phyloP scores from a whole-genome alignment of 2,113 vertebrate species.

The Corvus moneduloides region DNA sequence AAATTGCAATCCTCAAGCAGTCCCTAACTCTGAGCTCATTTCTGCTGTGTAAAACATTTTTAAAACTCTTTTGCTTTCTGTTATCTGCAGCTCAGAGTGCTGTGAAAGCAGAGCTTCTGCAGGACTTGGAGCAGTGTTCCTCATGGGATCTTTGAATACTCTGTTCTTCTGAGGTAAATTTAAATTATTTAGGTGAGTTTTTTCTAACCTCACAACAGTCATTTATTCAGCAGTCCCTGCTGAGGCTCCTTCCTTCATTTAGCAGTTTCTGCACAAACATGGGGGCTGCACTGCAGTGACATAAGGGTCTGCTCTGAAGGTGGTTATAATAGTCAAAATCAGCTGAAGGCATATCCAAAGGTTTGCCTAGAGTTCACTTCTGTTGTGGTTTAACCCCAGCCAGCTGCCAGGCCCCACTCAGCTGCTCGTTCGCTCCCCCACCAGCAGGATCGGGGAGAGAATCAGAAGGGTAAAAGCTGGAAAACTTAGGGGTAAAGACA shows the following conservation, averaged over 20 bases:
- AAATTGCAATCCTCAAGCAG: background rate
- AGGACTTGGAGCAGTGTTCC: background rate
- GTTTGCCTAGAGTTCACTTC: background rate
- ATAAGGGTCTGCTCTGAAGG: background rate
- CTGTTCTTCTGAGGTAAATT: background rate
- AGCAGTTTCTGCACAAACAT: background rate
- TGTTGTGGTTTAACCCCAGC: background rate
- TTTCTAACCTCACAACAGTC: background rate
- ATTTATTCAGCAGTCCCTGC: background rate
- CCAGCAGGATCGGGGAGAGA: background rate
- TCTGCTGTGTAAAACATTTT: background rate
- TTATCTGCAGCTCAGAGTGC: background rate
- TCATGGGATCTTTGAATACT: background rate
- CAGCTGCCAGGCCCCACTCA: too few species aligned
- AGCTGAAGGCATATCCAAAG: background rate
- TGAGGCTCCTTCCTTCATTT: background rate
- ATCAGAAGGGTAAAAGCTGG: background rate
- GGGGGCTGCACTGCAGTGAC: fast-evolving
- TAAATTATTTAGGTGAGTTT: background rate
- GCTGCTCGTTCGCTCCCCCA: background rate
- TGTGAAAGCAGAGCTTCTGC: background rate
- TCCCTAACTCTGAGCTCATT: background rate
- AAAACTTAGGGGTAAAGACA: background rate
- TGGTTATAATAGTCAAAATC: background rate
- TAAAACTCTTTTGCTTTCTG: background rate